Base-by-base conservation (phyloP, 1,140 invertebrate species). In the Charaxes varanes region DNA sequence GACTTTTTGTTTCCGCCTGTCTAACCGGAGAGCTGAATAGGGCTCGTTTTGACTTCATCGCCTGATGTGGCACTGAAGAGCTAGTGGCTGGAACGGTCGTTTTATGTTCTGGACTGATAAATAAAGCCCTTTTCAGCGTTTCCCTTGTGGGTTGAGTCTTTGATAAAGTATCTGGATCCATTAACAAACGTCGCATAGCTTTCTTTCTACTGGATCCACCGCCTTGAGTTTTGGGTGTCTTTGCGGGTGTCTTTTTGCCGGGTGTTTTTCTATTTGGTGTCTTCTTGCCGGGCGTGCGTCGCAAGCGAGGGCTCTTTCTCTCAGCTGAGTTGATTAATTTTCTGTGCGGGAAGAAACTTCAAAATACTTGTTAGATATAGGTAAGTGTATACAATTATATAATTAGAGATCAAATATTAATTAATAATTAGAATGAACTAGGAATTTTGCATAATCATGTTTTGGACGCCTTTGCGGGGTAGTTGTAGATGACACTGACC, bases 41-140 rank as follows among this genome's bases (percentile, higher is more conserved):
- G 0, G 86, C 86, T 8, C 89, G 67, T 52, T 88, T 90, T 2
- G 88, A 87, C 27, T 73, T 86, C 48, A 83, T 67, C 0, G 64
- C 67, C 32, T 72, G 58, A 13, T 59, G 59, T n/a, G 76, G 74
- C 0, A 73, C 73, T 0, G 73, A 84, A 0, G 73, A 56, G 41
- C 76, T 62, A 3, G 78, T 46, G n/a, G 48, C 42, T 7, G 70
- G 66, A 6, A 71, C 61, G 1, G 55, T 30, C 6, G 85, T 81
- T 14, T 57, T 64, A 16, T 76, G 62, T 34, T 87, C 85, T 2
- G 89, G 88, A 62, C 89, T 91, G 45, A 90, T 85, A 45, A 91
- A 90, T 0, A 91, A 54, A 0, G 89, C 88, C 47, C 89, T 67
- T 54, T 89, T 90, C 1, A 88, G 81, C 0, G 84, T 85, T 50